These are phyloP conservation scores for Salpingus planirostris DNA, from an alignment of 2,888 invertebrate genomes.

Conservation along the genomic window DNA sequence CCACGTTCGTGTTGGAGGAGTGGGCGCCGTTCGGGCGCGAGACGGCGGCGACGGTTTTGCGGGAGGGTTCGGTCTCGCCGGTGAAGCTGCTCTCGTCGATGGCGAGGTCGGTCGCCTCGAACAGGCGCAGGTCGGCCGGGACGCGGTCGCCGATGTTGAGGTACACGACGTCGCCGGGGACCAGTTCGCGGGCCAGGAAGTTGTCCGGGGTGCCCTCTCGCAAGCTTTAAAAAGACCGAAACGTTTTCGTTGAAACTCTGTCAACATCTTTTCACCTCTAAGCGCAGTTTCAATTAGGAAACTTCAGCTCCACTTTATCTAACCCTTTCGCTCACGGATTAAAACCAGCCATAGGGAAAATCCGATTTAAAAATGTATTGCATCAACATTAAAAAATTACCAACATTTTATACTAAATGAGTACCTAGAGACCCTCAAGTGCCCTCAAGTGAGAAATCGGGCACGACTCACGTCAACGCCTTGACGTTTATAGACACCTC, in stretches of 20 bases:
- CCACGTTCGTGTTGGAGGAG: constrained; percentile 74
- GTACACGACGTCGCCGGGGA: constrained; percentile 93
- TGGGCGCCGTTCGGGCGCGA: constrained; percentile 48
- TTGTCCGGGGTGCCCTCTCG: constrained; percentile 80
- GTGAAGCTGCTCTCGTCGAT: constrained; percentile 99
- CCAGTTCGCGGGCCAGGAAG: constrained; percentile 89
- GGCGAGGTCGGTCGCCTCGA: constrained; percentile 83
- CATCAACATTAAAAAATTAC: no score
- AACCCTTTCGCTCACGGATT: no score
- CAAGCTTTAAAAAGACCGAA: constrained; percentile 51
- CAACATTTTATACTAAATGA: no score
- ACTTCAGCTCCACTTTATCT: neutral
- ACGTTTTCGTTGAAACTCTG: no score
- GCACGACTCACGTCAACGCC: no score
- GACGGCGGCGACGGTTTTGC: constrained; percentile 61
- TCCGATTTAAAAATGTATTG: no score
- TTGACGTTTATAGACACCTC: no score
- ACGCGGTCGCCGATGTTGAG: constrained; percentile 92
- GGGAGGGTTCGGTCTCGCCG: constrained; percentile 93
- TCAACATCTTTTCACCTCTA: constrained; percentile 2
- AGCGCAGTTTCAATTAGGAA: neutral
- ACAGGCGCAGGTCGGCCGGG: constrained; percentile 93
- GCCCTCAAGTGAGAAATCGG: no score
- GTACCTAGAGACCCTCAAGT: no score
- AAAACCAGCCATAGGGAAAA: neutral